Conservation (phyloP, 1,140 invertebrate species). For the Olivierus martensii region DNA sequence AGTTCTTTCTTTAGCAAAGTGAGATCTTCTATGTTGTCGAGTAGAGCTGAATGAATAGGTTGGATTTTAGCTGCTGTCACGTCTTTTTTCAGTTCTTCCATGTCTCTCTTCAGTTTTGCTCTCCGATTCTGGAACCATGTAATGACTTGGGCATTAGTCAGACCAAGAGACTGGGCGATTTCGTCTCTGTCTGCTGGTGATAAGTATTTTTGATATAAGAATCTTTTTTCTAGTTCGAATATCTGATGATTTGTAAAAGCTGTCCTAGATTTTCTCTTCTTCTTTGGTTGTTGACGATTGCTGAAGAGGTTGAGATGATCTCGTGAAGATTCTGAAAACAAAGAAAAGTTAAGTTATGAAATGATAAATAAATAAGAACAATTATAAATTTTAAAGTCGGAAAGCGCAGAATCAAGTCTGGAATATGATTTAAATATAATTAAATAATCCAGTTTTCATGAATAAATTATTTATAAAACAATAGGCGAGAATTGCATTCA, state of each 20-base stretch:
- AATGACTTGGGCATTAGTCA: slow-evolving; percentile 92
- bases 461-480: too few relatives aligned
- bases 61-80: slow-evolving; percentile 78
- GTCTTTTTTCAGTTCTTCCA: slow-evolving; percentile 96
- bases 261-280: slow-evolving; percentile 92
- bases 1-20: not conserved
- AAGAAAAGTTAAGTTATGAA: too few relatives aligned
- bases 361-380: too few relatives aligned
- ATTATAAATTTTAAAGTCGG: too few relatives aligned
- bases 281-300: slow-evolving; percentile 78
- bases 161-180: slow-evolving; percentile 77
- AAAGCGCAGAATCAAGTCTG: too few relatives aligned
- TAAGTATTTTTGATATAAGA: slow-evolving; percentile 94
- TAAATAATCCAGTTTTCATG: too few relatives aligned
- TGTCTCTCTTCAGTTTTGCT: slow-evolving; percentile 92
- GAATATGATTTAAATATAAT: too few relatives aligned
- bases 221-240: slow-evolving; percentile 91
- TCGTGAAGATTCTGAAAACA: slow-evolving; percentile 5
- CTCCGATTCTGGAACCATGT: slow-evolving; percentile 97
- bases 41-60: slow-evolving; percentile 55
- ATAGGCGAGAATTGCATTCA: too few relatives aligned
- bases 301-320: slow-evolving; percentile 42
- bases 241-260: slow-evolving; percentile 98
- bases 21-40: slow-evolving; percentile 37
- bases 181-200: slow-evolving; percentile 93